Evolutionary conservation across 2,888 invertebrate species (phyloP), one percentile per base, ranked within the genome.

Genomic region (Diarsia rubi): DNA sequence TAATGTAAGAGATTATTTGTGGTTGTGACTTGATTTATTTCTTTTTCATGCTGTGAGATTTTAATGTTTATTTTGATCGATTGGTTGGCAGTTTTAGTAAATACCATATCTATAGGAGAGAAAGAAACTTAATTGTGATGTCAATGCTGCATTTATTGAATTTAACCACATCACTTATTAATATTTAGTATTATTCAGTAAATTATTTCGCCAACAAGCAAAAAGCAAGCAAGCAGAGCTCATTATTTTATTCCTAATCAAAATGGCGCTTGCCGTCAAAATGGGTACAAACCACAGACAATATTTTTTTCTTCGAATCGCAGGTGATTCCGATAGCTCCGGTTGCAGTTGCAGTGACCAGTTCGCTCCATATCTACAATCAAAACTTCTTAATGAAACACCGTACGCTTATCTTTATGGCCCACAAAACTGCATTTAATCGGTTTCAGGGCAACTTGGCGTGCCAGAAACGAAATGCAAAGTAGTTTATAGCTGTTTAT

Each of bases 381-480:
- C 78, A 64, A 78, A 74, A 82, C 49, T 85, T 83, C 60, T 75
- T 85, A 85, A 83, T 78, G 75, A 81, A 86, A 81, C 70, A 76
- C 60, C 63, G 52, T 68, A 45, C 47, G 78, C 70, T 83, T 81
- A 83, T 82, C 83, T 76, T 57, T 71, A 65, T 52, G 76, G 76
- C 64, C 69, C 66, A 71, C 66, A 83, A 83, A 85, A 81, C 70
- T 71, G 49, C 68, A 71, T 83, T 73, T 73, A 73, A 78, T 86
- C 69, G 70, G 66, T 84, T 82, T 78, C 81, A 85, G 82, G 68
- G 84, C 79, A 79, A 75, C 78, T 79, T 77, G 72, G 42, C 76
- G 81, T 67, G 72, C 83, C 73, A 87, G 81, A 82, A 83, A 81
- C 78, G 68, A 81, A 79, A 85, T 86, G 81, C 84, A 85, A 83